A percentile compares a stretch with the other conserved stretches of the same genome.
These are phyloP conservation scores for Pammene aurita DNA, from an alignment of 2,888 invertebrate species.

Conservation along the genomic window DNA sequence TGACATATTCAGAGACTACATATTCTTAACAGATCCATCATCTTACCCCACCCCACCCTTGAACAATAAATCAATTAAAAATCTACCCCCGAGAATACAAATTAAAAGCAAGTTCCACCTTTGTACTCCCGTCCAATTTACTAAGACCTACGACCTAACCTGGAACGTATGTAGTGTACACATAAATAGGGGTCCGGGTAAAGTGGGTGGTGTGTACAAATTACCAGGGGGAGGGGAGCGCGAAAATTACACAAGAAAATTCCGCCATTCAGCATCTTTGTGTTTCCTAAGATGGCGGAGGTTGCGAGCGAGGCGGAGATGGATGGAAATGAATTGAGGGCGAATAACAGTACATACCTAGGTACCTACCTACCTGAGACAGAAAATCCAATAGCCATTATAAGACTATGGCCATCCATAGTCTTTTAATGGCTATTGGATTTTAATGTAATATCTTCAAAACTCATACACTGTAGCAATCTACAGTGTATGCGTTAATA, in stretches of 20 bases:
- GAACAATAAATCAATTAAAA: constrained; percentile 62
- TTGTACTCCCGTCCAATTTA: constrained; percentile 46
- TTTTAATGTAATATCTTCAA: no score
- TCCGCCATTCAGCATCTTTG: constrained; percentile 82
- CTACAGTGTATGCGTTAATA: no score
- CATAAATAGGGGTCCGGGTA: constrained; percentile 44
- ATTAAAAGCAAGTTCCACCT: constrained; percentile 53
- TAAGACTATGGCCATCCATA: no score
- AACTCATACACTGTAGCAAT: no score
- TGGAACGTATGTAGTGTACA: constrained; percentile 15
- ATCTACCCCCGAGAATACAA: constrained; percentile 58
- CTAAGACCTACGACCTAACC: constrained; percentile 46
- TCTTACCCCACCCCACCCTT: constrained; percentile 31
- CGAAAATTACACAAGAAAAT: constrained; percentile 83
- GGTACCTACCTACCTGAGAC: no score
- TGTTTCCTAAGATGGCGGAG: constrained; percentile 81
- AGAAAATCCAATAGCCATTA: no score
- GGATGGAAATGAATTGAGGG: constrained; percentile 27
- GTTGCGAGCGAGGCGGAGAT: constrained; percentile 45
- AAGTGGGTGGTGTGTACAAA: constrained; percentile 56
- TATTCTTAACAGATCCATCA: neutral
- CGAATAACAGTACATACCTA: neutral
- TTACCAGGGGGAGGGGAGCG: constrained; percentile 64
- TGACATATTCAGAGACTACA: no score
- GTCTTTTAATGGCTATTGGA: no score